These are phyloP conservation scores for Quadriops clusia DNA, from an alignment of 2,888 invertebrate species.

Conservation along the genomic window DNA sequence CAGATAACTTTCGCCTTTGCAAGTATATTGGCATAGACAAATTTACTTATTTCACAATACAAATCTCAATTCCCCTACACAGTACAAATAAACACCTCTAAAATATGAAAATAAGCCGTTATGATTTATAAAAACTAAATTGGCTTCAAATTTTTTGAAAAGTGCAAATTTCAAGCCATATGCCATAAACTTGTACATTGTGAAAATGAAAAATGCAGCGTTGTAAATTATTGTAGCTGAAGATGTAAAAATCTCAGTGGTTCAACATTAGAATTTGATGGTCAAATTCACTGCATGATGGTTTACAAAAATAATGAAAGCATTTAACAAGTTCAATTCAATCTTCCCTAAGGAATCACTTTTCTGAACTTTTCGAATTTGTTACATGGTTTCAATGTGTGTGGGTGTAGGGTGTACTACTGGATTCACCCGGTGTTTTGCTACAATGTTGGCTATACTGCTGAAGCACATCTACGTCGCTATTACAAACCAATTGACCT, in stretches of 20 bases:
- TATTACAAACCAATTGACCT: slow-evolving; percentile 22
- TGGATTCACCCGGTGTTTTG: slow-evolving; percentile 37
- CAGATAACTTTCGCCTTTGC: too few relatives aligned
- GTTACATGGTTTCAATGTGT: slow-evolving; percentile 35
- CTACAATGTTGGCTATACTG: slow-evolving; percentile 38
- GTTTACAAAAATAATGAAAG: slow-evolving; percentile 7
- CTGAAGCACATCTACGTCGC: slow-evolving; percentile 38
- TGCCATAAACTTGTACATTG: too few relatives aligned
- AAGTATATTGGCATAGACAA: too few relatives aligned
- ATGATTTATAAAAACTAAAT: too few relatives aligned
- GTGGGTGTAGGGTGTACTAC: slow-evolving; percentile 37
- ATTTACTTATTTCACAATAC: too few relatives aligned
- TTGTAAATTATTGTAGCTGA: slow-evolving; percentile 35
- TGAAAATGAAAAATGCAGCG: slow-evolving; percentile 23
- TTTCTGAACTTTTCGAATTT: slow-evolving; percentile 8
- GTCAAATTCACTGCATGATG: slow-evolving; percentile 26
- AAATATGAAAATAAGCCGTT: too few relatives aligned
- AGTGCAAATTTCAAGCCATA: too few relatives aligned
- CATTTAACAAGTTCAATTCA: neutral
- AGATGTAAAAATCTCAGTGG: slow-evolving; percentile 37
- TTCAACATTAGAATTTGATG: slow-evolving; percentile 37
- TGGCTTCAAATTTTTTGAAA: too few relatives aligned
- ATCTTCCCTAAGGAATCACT: neutral
- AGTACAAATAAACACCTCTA: too few relatives aligned
- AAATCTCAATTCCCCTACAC: too few relatives aligned